phyloP scores from a whole-genome alignment of 2,888 invertebrate species.

The Poecilobothrus nobilitatus region DNA sequence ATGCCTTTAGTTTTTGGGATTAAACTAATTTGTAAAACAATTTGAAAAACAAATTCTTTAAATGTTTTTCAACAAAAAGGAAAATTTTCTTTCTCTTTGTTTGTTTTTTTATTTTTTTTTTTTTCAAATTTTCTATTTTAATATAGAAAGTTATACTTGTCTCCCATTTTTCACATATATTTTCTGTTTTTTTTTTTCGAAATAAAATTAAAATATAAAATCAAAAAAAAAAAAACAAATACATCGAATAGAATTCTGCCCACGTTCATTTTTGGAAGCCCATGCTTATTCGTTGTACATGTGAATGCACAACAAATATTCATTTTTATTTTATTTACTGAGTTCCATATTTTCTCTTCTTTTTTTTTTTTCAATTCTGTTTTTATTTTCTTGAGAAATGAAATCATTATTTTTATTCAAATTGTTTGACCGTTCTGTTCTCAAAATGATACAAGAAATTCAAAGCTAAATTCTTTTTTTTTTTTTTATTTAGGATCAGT shows the following conservation, averaged over 20 bases:
- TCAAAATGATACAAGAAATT: no score
- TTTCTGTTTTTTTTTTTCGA: neutral
- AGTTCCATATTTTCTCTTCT: neutral
- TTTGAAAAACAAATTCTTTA: neutral
- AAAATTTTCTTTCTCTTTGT: no score
- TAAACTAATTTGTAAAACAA: slow-evolving; percentile 6
- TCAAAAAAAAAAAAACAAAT: neutral
- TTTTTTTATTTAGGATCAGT: no score
- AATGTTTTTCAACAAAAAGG: neutral
- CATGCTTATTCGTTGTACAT: neutral
- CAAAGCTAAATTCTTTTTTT: no score
- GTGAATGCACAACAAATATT: neutral
- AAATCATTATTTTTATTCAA: no score
- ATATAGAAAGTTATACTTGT: no score
- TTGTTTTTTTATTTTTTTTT: no score
- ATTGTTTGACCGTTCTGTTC: no score
- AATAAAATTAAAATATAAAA: neutral
- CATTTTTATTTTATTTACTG: neutral
- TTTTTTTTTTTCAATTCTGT: no score
- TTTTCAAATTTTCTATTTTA: no score
- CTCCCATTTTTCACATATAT: no score
- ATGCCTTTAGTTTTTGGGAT: slow-evolving; percentile 1
- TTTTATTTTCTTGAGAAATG: no score
- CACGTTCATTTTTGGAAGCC: neutral
- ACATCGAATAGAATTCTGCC: neutral